phyloP scores from a whole-genome alignment of 2,113 vertebrate species.

The Chaetodon trifascialis region DNA sequence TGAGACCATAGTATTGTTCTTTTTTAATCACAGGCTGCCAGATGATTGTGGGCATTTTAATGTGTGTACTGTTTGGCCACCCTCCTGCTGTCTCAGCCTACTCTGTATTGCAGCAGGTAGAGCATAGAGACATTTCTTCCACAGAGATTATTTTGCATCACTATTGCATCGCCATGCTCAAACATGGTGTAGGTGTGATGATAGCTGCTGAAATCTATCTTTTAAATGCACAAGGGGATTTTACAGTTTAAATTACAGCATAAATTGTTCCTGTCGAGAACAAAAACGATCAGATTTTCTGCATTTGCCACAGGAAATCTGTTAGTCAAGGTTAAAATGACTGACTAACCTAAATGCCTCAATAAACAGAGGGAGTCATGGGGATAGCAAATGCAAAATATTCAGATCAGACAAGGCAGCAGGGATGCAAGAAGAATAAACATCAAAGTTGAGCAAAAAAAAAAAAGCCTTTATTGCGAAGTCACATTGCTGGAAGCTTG shows the following conservation, averaged over 20 bases:
- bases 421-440: conserved; percentile 40
- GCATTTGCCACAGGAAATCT: conserved; percentile 52
- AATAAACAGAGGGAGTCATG: conserved; percentile 31
- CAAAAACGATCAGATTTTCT: conserved; percentile 27
- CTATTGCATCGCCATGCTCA: conserved; percentile 25
- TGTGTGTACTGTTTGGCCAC: conserved; percentile 49
- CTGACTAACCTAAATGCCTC: conserved; percentile 45
- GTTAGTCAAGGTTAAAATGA: conserved; percentile 60
- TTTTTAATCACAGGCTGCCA: conserved; percentile 45
- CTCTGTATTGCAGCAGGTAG: conserved; percentile 51
- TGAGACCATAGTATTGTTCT: conserved; percentile 16
- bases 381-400: conserved; percentile 41
- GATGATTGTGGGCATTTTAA: conserved; percentile 50
- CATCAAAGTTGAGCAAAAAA: conserved; percentile 40
- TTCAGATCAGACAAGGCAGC: conserved; percentile 32
- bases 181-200: conserved; percentile 46
- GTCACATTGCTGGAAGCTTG: conserved; percentile 19
- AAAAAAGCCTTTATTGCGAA: conserved; percentile 31
- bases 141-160: conserved; percentile 59
- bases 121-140: conserved; percentile 18
- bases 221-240: conserved; percentile 47
- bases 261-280: conserved; percentile 43
- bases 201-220: conserved; percentile 37
- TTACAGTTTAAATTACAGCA: conserved; percentile 54
- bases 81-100: conserved; percentile 54